Evolutionary conservation across 2,113 vertebrate species (phyloP), one percentile per base, ranked within the genome.

Genomic region (Tragelaphus buxtoni): DNA sequence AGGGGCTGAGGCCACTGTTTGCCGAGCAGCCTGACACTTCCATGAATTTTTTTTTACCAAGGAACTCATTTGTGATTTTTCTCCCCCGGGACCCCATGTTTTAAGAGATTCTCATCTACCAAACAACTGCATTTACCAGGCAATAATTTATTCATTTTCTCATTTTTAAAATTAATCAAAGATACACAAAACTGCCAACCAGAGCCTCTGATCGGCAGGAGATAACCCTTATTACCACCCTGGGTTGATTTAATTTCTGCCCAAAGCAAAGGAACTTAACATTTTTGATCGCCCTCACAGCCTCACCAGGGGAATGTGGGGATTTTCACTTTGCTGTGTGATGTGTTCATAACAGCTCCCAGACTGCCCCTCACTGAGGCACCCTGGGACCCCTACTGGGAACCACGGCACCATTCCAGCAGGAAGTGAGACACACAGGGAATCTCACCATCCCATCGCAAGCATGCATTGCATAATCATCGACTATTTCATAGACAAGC

Each of bases 141-240:
- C 93, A 95, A 96, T 96, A 74, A 96, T 92, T 94, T 90, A 96
- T 92, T 95, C 85, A 82, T 96, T 84, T 94, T 49, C 86, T 89
- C 55, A 76, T 85, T 94, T 96, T 90, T 82, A 10, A 85, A 94
- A 95, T 76, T 95, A 90, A 89, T 96, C 87, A 90, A 77, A 95
- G 32, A 85, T 95, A 87, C 1, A 53, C 32, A 51, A 65, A 81
- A 85, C 91, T 87, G 49, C 49, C 88, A 92, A 32, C 81, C 32
- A 28, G 45, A 35, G 88, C 51, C 86, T 80, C 90, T 42, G 55
- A 77, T 77, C 89, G 63, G 69, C 60, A 77, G 65, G 61, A 22
- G 22, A 32, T 39, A 90, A 51, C 56, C 49, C 95, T 82, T 56
- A 88, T 84, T 89, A 74, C 81, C 32, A 88, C 60, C 72, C 56